Conservation (phyloP, 2,888 invertebrate species). For the Zaprionus bogoriensis region DNA sequence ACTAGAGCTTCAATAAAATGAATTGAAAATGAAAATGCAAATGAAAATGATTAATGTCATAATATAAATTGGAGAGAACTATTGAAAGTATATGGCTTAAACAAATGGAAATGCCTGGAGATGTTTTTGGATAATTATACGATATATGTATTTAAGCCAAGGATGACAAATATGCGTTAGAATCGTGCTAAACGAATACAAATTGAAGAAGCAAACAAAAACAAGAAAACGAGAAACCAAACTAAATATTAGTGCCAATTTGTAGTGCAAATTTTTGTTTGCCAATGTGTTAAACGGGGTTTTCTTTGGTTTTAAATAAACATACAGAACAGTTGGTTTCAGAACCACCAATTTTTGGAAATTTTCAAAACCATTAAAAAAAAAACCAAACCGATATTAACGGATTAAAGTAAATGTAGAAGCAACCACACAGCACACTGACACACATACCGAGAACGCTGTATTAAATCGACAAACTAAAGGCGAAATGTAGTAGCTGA, state of each 20-base stretch:
- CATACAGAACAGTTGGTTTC: slow-evolving; percentile 68
- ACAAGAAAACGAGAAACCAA: slow-evolving; percentile 27
- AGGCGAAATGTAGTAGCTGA: slow-evolving; percentile 25
- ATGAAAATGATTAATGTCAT: slow-evolving; percentile 49
- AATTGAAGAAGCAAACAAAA: slow-evolving; percentile 8
- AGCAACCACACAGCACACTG: slow-evolving; percentile 55
- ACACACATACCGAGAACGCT: too few relatives aligned
- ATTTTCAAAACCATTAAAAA: slow-evolving; percentile 51
- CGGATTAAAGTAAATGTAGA: slow-evolving; percentile 15
- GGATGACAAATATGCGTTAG: slow-evolving; percentile 56
- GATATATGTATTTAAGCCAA: slow-evolving; percentile 55
- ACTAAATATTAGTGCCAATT: slow-evolving; percentile 72
- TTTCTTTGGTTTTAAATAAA: slow-evolving; percentile 28
- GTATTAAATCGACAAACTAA: slow-evolving; percentile 19
- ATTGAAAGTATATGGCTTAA: slow-evolving; percentile 57
- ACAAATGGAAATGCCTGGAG: slow-evolving; percentile 46
- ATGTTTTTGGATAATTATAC: slow-evolving; percentile 73
- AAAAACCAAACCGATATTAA: slow-evolving; percentile 12
- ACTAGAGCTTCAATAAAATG: slow-evolving; percentile 82
- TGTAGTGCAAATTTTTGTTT: slow-evolving; percentile 78
- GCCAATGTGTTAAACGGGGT: slow-evolving; percentile 30
- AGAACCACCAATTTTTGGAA: slow-evolving; percentile 76
- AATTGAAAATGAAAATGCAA: slow-evolving; percentile 30
- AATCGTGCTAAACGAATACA: slow-evolving; percentile 47
- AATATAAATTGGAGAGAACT: slow-evolving; percentile 77